phyloP scores from a whole-genome alignment of 2,888 invertebrate species.

The Sphaerophoria rueppellii region DNA sequence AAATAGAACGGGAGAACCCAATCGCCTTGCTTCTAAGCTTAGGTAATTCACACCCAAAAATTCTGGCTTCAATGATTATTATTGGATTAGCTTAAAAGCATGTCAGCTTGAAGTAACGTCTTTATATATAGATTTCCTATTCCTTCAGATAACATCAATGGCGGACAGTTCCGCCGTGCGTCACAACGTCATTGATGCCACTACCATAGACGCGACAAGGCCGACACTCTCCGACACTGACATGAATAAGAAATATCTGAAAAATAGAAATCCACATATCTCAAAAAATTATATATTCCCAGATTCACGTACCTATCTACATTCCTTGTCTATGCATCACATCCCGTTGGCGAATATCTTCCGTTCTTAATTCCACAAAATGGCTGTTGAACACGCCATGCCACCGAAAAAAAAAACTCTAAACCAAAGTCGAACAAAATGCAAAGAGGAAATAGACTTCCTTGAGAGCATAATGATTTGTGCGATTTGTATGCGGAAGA shows the following conservation, averaged over 20 bases:
- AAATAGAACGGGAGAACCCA: slow-evolving; percentile 44
- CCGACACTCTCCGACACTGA: too few relatives aligned
- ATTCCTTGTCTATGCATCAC: slow-evolving; percentile 62
- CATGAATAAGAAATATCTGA: neutral
- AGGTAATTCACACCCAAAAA: slow-evolving; percentile 51
- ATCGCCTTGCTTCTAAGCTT: slow-evolving; percentile 54
- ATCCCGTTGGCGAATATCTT: slow-evolving; percentile 48
- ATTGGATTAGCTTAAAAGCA: slow-evolving; percentile 73
- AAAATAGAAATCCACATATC: slow-evolving; percentile 50
- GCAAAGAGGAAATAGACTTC: slow-evolving; percentile 37
- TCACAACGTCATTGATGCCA: neutral
- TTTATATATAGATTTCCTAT: slow-evolving; percentile 51
- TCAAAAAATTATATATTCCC: slow-evolving; percentile 60
- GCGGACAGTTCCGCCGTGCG: neutral
- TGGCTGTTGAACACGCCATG: slow-evolving; percentile 57
- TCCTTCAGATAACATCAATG: neutral
- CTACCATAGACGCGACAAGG: neutral
- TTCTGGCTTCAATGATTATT: slow-evolving; percentile 68
- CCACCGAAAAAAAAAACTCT: neutral
- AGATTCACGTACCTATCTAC: slow-evolving; percentile 45
- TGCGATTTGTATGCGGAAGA: slow-evolving; percentile 60
- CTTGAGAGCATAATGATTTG: slow-evolving; percentile 69
- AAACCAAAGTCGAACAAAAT: neutral
- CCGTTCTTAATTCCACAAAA: slow-evolving; percentile 50
- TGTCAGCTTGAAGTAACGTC: slow-evolving; percentile 61